A percentile compares a stretch with the other conserved stretches of the same genome.
These are phyloP conservation scores for Embiotoca jacksoni DNA, from an alignment of 2,113 vertebrate species.

Conservation along the genomic window DNA sequence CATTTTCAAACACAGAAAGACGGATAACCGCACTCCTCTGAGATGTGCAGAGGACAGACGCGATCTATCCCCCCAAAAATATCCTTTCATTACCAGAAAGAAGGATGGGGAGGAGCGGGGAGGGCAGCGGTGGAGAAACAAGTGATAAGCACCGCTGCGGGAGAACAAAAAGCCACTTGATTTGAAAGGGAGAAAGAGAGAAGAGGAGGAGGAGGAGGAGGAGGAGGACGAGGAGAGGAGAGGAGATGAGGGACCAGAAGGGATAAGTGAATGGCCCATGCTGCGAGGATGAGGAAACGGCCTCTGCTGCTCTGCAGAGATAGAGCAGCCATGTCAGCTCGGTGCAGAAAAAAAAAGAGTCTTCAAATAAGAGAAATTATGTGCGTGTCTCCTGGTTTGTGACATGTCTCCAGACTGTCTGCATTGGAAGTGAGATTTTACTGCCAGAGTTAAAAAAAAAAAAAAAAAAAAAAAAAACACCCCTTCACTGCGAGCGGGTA, in stretches of 20 bases:
- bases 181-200: constrained; percentile 52
- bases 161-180: constrained; percentile 81
- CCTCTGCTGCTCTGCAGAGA: constrained; percentile 56
- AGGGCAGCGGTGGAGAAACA: constrained; percentile 65
- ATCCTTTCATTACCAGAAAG: constrained; percentile 55
- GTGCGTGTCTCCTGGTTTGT: constrained; percentile 30
- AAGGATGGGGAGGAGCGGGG: constrained; percentile 31
- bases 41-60: constrained; percentile 42
- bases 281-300: constrained; percentile 52
- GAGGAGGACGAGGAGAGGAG: constrained; percentile 22
- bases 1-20: constrained; percentile 21
- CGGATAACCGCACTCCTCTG: constrained; percentile 32
- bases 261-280: constrained; percentile 49
- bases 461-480: constrained; percentile 39
- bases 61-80: constrained; percentile 53
- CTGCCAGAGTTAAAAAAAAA: neutral
- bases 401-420: constrained; percentile 36
- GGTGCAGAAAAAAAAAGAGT: constrained; percentile 40
- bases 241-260: constrained; percentile 50
- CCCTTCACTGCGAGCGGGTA: constrained; percentile 2
- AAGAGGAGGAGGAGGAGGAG: constrained; percentile 17
- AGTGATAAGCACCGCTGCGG: constrained; percentile 73
- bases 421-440: constrained; percentile 29
- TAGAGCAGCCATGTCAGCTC: constrained; percentile 46
- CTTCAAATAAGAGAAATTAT: constrained; percentile 28